Base-by-base conservation (phyloP, 1,140 invertebrate genomes). In the Aphidius ervi region DNA sequence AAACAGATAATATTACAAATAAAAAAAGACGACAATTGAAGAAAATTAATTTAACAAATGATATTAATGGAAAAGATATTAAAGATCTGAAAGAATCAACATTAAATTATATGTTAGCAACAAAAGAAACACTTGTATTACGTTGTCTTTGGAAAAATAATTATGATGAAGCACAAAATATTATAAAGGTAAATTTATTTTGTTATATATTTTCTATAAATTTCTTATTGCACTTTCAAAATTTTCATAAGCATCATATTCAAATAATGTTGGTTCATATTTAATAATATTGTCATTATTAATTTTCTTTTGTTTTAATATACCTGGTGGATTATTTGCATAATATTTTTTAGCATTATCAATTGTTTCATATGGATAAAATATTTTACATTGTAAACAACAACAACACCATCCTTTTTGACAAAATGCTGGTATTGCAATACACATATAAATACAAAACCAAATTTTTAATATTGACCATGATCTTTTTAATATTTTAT, bases 341-440 rank as follows among this genome's bases (percentile, higher is more conserved):
- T 69, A 75, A 64, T 74, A 76, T 54, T 67, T 65, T 52, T 74
- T 75, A 9, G 71, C 64, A 8, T 48, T 31, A 39, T 45, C n/a
- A 46, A 76, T 75, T 53, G 68, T 68, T 56, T 67, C 63, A 9
- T 47, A 50, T 1, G 74, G 74, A 63, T 71, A 75, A 52, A 72
- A 77, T 41, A 74, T 58, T 54, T 67, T 63, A 56, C 70, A 76
- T 40, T 69, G 67, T 54, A 68, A 74, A 59, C 74, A 77, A 6
- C 74, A 77, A 37, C 74, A 77, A 46, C 74, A 76, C 75, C 75
- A 76, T 10, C 75, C 74, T 70, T 63, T 69, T 39, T 75, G 70
- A 59, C 74, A 77, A 74, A 74, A 77, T 46, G 68, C 74, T 6
- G 70, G 70, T 45, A 76, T 65, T 9, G 71, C 73, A 39, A 77